Percentiles rank a stretch among this genome's conserved stretches.
These are phyloP conservation scores for Leucophenga montana DNA, from an alignment of 2,888 invertebrate species.

Conservation along the genomic window DNA sequence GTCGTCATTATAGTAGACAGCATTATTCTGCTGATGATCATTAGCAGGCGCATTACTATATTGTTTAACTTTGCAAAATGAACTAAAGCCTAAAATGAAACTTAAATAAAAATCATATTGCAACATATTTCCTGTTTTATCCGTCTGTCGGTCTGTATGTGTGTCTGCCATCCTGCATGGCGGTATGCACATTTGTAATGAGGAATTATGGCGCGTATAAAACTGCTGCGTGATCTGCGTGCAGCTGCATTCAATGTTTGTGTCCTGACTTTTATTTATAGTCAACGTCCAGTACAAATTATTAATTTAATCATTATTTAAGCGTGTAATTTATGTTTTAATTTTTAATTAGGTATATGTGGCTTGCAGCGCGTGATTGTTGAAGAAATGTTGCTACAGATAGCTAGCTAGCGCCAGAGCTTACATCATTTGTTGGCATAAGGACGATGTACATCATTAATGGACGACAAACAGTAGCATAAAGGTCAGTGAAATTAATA, in stretches of 20 bases:
- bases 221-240: conserved; percentile 4
- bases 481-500: conserved; percentile 47
- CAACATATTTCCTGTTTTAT: background rate
- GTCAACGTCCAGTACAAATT: conserved; percentile 46
- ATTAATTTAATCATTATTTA: conserved; percentile 65
- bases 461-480: conserved; percentile 1
- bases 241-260: background rate
- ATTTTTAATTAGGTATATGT: conserved; percentile 42
- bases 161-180: background rate
- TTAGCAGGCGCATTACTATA: background rate
- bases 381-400: too few relatives aligned
- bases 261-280: background rate
- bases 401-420: too few relatives aligned
- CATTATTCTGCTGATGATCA: background rate
- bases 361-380: background rate
- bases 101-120: background rate
- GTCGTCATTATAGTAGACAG: background rate
- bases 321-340: conserved; percentile 60
- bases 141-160: background rate
- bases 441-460: background rate
- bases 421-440: too few relatives aligned
- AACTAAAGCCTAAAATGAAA: background rate
- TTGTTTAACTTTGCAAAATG: background rate
- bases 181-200: conserved; percentile 2
- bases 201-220: conserved; percentile 25